These are phyloP conservation scores for Drosophila jambulina DNA, from an alignment of 1,140 invertebrate species.

Conservation along the genomic window DNA sequence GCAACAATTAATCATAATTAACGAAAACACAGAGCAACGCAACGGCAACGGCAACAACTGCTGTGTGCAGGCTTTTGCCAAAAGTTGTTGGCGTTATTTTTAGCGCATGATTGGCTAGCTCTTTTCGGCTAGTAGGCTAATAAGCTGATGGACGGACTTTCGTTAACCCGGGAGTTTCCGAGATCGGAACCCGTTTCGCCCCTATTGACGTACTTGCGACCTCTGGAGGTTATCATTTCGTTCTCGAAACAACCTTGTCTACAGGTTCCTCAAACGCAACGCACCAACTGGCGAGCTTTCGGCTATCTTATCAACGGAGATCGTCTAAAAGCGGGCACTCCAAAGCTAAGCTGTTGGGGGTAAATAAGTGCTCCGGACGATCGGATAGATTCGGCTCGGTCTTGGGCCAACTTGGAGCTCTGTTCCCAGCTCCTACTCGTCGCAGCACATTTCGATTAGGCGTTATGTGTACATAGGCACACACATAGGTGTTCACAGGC, in stretches of 20 bases:
- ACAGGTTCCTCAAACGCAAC: slow-evolving; percentile 16
- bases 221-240: slow-evolving; percentile 68
- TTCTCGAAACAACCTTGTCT: slow-evolving; percentile 65
- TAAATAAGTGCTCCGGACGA: slow-evolving; percentile 12
- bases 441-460: slow-evolving; percentile 77
- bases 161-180: slow-evolving; percentile 53
- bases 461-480: slow-evolving; percentile 51
- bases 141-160: slow-evolving; percentile 62
- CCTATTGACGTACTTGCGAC: slow-evolving; percentile 52
- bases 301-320: slow-evolving; percentile 45
- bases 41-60: slow-evolving; percentile 33
- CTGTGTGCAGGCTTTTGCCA: slow-evolving; percentile 47
- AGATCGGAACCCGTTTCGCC: slow-evolving; percentile 55
- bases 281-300: slow-evolving; percentile 19
- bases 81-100: slow-evolving; percentile 75
- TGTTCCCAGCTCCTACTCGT: slow-evolving; percentile 59
- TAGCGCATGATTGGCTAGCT: slow-evolving; percentile 74
- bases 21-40: slow-evolving; percentile 42
- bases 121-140: slow-evolving; percentile 50
- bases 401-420: slow-evolving; percentile 31
- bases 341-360: slow-evolving; percentile 21
- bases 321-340: slow-evolving; percentile 14
- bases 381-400: slow-evolving; percentile 7
- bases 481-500: slow-evolving; percentile 16
- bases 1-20: slow-evolving; percentile 81